phyloP scores from a whole-genome alignment of 2,888 invertebrate species.

The Sarcophaga carnaria region DNA sequence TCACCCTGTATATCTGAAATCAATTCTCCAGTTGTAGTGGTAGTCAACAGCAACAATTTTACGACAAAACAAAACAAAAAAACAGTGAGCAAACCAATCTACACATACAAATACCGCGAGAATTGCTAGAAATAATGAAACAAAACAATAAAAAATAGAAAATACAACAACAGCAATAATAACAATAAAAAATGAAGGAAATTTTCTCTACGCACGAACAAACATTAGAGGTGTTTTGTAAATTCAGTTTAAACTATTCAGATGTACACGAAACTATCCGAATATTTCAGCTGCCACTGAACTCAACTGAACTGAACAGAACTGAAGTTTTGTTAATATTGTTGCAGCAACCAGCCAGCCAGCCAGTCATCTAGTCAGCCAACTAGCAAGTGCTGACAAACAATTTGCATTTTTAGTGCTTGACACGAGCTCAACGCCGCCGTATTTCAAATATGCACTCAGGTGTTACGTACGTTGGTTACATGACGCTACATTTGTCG shows the following conservation, averaged over 20 bases:
- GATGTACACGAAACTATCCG: background rate
- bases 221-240: slow-evolving; percentile 44
- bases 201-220: slow-evolving; percentile 53
- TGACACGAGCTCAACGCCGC: slow-evolving; percentile 51
- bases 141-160: slow-evolving; percentile 19
- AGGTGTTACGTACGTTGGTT: slow-evolving; percentile 61
- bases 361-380: no score
- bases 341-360: background rate
- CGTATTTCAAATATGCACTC: slow-evolving; percentile 59
- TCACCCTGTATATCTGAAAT: background rate
- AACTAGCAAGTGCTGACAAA: slow-evolving; percentile 51
- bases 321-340: slow-evolving; percentile 14
- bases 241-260: slow-evolving; percentile 3
- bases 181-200: background rate
- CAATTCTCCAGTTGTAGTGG: background rate
- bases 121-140: slow-evolving; percentile 22
- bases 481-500: slow-evolving; percentile 59
- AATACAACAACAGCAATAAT: background rate
- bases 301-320: background rate
- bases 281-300: background rate
- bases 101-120: slow-evolving; percentile 42
- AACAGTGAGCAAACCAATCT: slow-evolving; percentile 48
- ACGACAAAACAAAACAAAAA: slow-evolving; percentile 1
- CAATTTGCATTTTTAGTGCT: slow-evolving; percentile 64
- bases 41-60: background rate